Evolutionary conservation across 1,140 invertebrate species (phyloP), one percentile per base, ranked within the genome.

Genomic region (Babylonia areolata): DNA sequence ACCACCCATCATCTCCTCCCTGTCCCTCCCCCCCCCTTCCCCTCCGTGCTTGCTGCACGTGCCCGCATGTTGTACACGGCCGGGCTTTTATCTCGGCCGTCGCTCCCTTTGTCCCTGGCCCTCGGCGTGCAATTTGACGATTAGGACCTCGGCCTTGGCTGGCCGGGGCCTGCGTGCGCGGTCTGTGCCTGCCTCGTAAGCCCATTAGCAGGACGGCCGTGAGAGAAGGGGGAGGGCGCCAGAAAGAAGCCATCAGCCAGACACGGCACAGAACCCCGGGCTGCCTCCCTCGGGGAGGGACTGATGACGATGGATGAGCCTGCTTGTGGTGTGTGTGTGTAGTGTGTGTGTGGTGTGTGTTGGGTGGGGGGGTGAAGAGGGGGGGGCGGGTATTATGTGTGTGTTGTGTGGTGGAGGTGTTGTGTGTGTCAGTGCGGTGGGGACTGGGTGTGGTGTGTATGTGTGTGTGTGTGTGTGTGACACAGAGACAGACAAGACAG

Each of bases 61-160:
- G 73, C 73, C 73, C 73, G 73, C 73, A 37, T 75, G 33, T 39
- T 39, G 33, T 39, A 39, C 73, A 35, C 6, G 73, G 33, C 73
- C 15, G 58, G 73, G 73, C 37, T 75, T 75, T 75, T 75, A 75
- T 75, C 73, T 33, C 31, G 33, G 73, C 73, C 15, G 37, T 33
- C 37, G 73, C 73, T 75, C 17, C 31, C 73, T 37, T 75, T 75
- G 73, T 75, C 33, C 73, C 73, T 12, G 33, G 58, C 58, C 33
- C 37, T 33, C 31, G 23, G 73, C 37, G 33, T 75, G 73, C 73
- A 75, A 75, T 75, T 75, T 75, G 33, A 75, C 37, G 73, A 75
- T 75, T 75, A 75, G 17, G 73, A 75, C 33, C 33, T 35, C 37
- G 33, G 33, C 73, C 37, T 35, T n/a, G 58, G 58, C 28, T n/a